These are phyloP conservation scores for human (Homo sapiens) DNA, from an alignment of 2,113 vertebrate species.

Conservation along the genomic window GRCh38 chr5:118732001-118732500, in stretches of 20 bases:
- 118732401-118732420: background rate
- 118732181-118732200: conserved; percentile 14
- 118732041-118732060: background rate
- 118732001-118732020: background rate
- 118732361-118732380: background rate
- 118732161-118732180: background rate
- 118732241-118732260: background rate
- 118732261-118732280: background rate
- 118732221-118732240: background rate
- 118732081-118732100: background rate
- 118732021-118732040: background rate
- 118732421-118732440: background rate
- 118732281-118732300: background rate
- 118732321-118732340: background rate
- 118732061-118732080: background rate
- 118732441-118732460: background rate
- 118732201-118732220: background rate
- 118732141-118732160: background rate
- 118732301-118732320: background rate
- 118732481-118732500: background rate
- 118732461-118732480: background rate
- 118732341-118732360: background rate
- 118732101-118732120: conserved; percentile 8
- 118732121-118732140: background rate
- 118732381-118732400: background rate